Base-by-base conservation (phyloP, 2,797 vertebrate species). In the Trachops cirrhosus region DNA sequence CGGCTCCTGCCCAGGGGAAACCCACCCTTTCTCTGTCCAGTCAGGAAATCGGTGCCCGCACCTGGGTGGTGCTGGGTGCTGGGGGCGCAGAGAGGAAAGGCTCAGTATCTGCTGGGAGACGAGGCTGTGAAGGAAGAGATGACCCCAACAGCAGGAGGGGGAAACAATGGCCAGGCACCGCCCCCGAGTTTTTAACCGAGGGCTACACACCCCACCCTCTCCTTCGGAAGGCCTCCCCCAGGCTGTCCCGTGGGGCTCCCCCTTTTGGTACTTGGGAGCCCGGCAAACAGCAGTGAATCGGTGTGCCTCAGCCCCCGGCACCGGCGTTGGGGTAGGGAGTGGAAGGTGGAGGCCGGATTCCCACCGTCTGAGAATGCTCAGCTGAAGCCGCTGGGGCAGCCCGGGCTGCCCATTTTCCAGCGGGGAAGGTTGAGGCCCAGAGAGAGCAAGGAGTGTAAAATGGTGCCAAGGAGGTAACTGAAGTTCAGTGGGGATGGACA, bases 281-380 rank as follows among this genome's bases (percentile, higher is more conserved):
- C 59, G 39, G n/a, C 29, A 14, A n/a, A 44, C 22, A 29, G 41
- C 46, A 32, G 50, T 9, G 11, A 29, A 41, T 62, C 21, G 0
- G 24, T 1, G 34, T 32, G 32, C 8, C 12, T 8, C 2, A 6
- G 1, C 2, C 5, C 15, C 41, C 15, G 1, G 37, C 34, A 22
- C 21, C 21, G 18, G 34, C 2, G 19, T 3, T 4, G 29, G 54
- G 24, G 12, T 14, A 15, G 32, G 77, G 41, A 14, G 48, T 10
- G 18, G 26, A 22, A 32, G 34, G 12, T 4, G 37, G 37, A 73
- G 67, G 41, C 32, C 2, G 2, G 18, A 19, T 26, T 64, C 57
- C 64, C 37, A 32, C 6, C 1, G 64, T 24, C 18, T 21, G 70
- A 34, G 29, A 41, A 75, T 18, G 48, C 46, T 86, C 48, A 7